Evolutionary conservation across 2,888 invertebrate species (phyloP), one percentile per base, ranked within the genome.

Genomic region (Tyria jacobaeae): DNA sequence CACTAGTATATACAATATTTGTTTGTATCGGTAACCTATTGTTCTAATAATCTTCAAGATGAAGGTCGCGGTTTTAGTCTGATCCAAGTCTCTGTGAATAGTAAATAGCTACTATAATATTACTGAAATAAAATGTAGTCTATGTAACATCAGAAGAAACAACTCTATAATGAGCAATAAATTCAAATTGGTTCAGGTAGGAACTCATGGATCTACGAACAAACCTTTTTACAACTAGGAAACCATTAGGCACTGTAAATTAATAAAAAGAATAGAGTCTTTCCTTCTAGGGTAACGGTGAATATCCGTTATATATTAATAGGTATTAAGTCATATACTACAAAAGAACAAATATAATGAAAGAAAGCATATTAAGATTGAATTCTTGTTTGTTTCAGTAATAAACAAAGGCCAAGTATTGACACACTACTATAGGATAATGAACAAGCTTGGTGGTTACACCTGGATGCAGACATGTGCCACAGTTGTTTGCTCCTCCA

Each of bases 391-490:
- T 87, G 81, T 89, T 96, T 21, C 95, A 99, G 99, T 99, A 91
- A 97, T 99, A 85, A 96, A 97, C 92, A 99, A 99, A 91, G 99
- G 99, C 17, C 99, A 99, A 94, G 98, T 99, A 63, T 94, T 99
- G 88, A 99, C 99, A 17, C 98, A 98, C 90, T 99, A 99, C 94
- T 99, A 98, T 92, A 96, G 99, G 81, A 93, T 99, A 84, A 98
- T 99, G 97, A 99, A 99, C 94, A 99, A 99, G 89, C 97, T 96
- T 76, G 99, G 99, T 7, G 99, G 99, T 39, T 99, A 97, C 93
- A 98, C 98, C 58, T 99, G 99, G 99, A 93, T 99, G 82, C 99
- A 99, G 91, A 98, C 98, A 0, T 99, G 99, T 89, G 99, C 99
- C 64, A 99, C 99, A 0, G 98, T 99, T 49, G 97, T 99, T 62